These are phyloP conservation scores for Notarius quadriscutis DNA, from an alignment of 2,113 vertebrate species.

Conservation along the genomic window DNA sequence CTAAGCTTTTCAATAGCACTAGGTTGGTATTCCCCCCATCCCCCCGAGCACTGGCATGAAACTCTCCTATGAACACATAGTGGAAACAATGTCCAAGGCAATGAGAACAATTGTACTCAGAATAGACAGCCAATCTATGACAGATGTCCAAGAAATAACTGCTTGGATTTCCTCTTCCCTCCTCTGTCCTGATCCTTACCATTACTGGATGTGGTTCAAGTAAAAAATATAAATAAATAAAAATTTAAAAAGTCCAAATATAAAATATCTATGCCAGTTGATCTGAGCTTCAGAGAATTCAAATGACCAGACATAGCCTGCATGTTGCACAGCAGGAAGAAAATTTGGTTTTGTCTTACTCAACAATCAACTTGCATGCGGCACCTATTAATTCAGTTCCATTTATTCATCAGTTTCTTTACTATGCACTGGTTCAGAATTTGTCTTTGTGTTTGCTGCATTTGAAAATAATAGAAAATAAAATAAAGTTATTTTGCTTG, in stretches of 20 bases:
- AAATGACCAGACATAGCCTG: neutral
- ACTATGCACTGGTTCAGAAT: neutral
- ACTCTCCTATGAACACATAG: neutral
- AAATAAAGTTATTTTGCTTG: neutral
- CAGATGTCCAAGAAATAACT: neutral
- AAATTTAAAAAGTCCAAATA: neutral
- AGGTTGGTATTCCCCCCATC: neutral
- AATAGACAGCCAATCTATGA: neutral
- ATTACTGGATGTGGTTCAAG: neutral
- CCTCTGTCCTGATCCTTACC: neutral
- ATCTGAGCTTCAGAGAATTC: constrained; percentile 25
- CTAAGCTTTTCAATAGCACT: neutral
- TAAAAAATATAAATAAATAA: neutral
- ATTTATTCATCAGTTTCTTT: neutral
- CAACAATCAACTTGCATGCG: neutral
- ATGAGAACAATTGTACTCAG: neutral
- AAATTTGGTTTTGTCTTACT: constrained; percentile 2
- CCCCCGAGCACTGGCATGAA: neutral
- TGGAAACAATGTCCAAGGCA: neutral
- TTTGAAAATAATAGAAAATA: neutral
- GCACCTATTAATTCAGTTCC: neutral
- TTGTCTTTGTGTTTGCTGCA: neutral
- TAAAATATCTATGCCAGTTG: neutral
- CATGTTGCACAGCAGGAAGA: neutral
- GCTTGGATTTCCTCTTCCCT: neutral